Evolutionary conservation across 2,888 invertebrate genomes (phyloP).

Genomic region (Pogonocherus hispidulus): DNA sequence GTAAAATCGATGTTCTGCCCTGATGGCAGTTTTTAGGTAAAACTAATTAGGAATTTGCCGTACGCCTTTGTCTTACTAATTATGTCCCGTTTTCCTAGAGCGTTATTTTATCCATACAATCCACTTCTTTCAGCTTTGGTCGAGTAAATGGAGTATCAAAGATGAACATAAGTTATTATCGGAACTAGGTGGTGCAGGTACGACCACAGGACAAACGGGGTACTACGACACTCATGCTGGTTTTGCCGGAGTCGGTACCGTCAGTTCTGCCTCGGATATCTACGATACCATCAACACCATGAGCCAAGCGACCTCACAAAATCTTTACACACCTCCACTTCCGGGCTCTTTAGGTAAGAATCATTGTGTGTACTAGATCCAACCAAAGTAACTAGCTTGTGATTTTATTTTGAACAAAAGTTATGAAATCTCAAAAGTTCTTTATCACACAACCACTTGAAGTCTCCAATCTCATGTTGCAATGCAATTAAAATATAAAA

Average conservation of each 20-base stretch:
- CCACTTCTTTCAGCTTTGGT: slow-evolving; percentile 76
- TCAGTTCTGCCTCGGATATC: slow-evolving; percentile 71
- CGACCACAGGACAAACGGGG: slow-evolving; percentile 67
- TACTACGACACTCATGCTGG: slow-evolving; percentile 75
- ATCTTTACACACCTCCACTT: slow-evolving; percentile 85
- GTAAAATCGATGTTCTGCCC: slow-evolving; percentile 13
- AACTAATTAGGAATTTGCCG: slow-evolving; percentile 7
- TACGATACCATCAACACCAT: slow-evolving; percentile 81
- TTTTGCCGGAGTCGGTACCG: slow-evolving; percentile 70
- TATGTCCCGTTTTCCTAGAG: not conserved
- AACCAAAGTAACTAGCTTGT: too few relatives aligned
- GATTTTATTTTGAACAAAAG: too few relatives aligned
- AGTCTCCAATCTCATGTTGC: too few relatives aligned
- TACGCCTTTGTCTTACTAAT: slow-evolving; percentile 2
- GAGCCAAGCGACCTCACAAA: slow-evolving; percentile 79
- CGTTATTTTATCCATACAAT: not conserved
- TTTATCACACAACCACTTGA: too few relatives aligned
- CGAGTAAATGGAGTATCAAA: slow-evolving; percentile 92
- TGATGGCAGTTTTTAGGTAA: slow-evolving; percentile 1
- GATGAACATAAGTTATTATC: slow-evolving; percentile 91
- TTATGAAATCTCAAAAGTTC: too few relatives aligned
- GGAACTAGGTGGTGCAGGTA: slow-evolving; percentile 79
- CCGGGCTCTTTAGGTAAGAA: slow-evolving; percentile 78
- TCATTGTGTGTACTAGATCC: too few relatives aligned
- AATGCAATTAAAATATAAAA: too few relatives aligned